Percentiles rank a stretch among this genome's conserved stretches.
phyloP scores from a whole-genome alignment of 1,140 invertebrate species.

The Tribolium castaneum region DNA sequence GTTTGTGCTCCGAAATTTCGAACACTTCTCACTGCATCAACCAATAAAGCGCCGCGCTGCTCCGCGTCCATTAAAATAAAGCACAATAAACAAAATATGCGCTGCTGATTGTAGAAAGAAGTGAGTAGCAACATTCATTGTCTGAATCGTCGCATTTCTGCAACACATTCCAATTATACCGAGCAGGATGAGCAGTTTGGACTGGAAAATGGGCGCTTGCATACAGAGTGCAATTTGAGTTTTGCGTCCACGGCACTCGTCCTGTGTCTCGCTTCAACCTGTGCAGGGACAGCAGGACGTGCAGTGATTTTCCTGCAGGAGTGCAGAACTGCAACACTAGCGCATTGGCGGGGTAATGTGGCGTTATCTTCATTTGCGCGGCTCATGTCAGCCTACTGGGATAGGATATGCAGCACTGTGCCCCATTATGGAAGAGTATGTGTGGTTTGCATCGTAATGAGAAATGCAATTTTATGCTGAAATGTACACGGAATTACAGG shows the following conservation, averaged over 20 bases:
- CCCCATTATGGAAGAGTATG: conserved; percentile 46
- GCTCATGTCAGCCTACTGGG: conserved; percentile 48
- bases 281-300: not conserved
- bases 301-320: not conserved
- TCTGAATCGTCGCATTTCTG: conserved; percentile 45
- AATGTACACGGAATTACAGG: not conserved
- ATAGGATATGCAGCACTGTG: conserved; percentile 38
- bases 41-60: not conserved
- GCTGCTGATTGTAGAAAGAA: conserved; percentile 48
- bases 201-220: conserved; percentile 45
- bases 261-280: not conserved
- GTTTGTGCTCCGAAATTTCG: not conserved
- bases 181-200: conserved; percentile 46
- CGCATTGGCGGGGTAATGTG: conserved; percentile 54
- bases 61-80: not conserved
- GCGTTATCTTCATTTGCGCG: conserved; percentile 59
- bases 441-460: conserved; percentile 53
- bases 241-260: not conserved
- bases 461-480: conserved; percentile 48
- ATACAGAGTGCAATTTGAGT: conserved; percentile 41
- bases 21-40: not conserved
- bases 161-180: conserved; percentile 52
- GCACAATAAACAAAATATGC: conserved; percentile 30
- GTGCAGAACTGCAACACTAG: conserved; percentile 50
- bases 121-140: conserved; percentile 47